Evolutionary conservation across 2,888 invertebrate genomes (phyloP).

Genomic region (Diplolepis rosae): DNA sequence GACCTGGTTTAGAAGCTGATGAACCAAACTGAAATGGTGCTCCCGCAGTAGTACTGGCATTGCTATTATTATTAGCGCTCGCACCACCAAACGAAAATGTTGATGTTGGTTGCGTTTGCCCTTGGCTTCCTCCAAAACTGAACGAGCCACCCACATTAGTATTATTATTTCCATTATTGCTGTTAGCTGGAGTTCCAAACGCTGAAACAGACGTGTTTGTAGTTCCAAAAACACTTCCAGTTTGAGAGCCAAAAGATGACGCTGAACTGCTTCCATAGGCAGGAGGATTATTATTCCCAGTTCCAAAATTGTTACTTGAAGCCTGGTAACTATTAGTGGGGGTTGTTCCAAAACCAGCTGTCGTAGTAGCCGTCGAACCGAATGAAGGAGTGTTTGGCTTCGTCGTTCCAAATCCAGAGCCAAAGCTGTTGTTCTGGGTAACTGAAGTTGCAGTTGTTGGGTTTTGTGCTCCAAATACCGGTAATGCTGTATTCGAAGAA

Average conservation of each 20-base stretch:
- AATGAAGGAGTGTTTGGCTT: slow-evolving; percentile 36
- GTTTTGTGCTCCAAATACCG: slow-evolving; percentile 6
- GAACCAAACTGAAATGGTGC: slow-evolving; percentile 40
- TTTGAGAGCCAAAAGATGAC: slow-evolving; percentile 1
- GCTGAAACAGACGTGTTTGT: not conserved
- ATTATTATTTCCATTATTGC: slow-evolving; percentile 7
- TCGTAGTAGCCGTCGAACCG: slow-evolving; percentile 36
- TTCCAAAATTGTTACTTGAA: slow-evolving; percentile 37
- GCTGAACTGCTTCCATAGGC: slow-evolving; percentile 15
- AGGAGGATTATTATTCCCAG: slow-evolving; percentile 38
- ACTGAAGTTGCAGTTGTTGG: not conserved
- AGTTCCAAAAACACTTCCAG: not conserved
- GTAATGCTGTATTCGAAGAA: not conserved
- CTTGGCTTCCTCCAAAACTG: slow-evolving; percentile 39
- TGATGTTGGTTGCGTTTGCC: slow-evolving; percentile 45
- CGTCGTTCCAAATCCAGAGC: slow-evolving; percentile 38
- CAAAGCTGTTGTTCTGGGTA: slow-evolving; percentile 4
- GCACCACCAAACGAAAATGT: slow-evolving; percentile 32
- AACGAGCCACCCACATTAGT: not conserved
- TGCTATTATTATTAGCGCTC: slow-evolving; percentile 10
- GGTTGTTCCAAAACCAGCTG: slow-evolving; percentile 45
- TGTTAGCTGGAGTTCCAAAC: not conserved
- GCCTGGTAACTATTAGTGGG: slow-evolving; percentile 5
- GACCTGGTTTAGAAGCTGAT: slow-evolving; percentile 37
- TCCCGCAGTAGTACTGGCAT: not conserved